phyloP scores from a whole-genome alignment of 2,888 invertebrate species.

The Carpatolechia fugitivella region DNA sequence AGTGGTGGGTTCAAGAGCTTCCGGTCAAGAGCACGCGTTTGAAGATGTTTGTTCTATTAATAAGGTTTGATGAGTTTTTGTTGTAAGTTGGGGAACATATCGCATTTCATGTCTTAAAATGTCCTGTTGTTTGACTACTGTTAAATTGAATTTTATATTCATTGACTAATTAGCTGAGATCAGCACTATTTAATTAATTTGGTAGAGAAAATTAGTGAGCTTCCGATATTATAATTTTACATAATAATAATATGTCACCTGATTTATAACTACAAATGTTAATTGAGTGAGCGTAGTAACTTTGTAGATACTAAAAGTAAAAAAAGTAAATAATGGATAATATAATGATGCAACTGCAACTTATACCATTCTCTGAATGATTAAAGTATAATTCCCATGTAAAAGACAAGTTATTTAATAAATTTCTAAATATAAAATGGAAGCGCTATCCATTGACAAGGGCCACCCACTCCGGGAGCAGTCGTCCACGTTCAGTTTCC shows the following conservation, averaged over 20 bases:
- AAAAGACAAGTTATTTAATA: too few species aligned
- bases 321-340: not conserved
- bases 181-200: too few species aligned
- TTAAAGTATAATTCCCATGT: too few species aligned
- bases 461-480: conserved; percentile 68
- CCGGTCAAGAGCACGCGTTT: conserved; percentile 45
- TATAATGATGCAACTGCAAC: not conserved
- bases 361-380: too few species aligned
- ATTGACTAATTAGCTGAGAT: too few species aligned
- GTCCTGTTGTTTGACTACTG: conserved; percentile 3
- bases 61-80: conserved; percentile 7
- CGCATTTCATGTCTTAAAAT: not conserved
- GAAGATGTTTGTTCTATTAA: conserved; percentile 23
- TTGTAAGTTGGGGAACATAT: not conserved
- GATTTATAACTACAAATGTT: too few species aligned
- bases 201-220: too few species aligned
- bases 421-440: not conserved
- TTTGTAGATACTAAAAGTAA: too few species aligned
- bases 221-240: too few species aligned
- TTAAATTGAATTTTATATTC: not conserved
- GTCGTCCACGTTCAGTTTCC: conserved; percentile 51
- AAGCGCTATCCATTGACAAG: conserved; percentile 10
- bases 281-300: too few species aligned
- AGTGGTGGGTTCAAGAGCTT: conserved; percentile 53
- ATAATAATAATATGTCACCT: too few species aligned